Conservation (phyloP, 2,797 vertebrate genomes). For the Cyclura pinguis region DNA sequence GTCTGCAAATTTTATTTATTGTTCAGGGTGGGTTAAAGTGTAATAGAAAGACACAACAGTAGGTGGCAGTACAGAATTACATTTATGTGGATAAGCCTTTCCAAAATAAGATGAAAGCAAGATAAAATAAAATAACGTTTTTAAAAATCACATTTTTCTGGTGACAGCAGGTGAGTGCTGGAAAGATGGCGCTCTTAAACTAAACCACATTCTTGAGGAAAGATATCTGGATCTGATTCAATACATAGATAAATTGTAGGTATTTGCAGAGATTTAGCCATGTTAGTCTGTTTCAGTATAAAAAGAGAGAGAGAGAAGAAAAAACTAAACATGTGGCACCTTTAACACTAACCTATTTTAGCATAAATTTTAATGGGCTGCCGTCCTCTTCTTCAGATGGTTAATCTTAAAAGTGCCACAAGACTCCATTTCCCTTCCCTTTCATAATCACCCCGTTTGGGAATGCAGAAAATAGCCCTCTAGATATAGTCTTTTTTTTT, state of each 20-base stretch:
- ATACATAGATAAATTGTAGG: not conserved
- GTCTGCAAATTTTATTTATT: not conserved
- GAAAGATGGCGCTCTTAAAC: not conserved
- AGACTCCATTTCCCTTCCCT: no score
- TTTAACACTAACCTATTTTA: no score
- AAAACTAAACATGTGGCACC: no score
- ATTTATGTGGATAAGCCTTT: not conserved
- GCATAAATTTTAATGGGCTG: no score
- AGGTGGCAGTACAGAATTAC: conserved; percentile 41
- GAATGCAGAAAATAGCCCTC: not conserved
- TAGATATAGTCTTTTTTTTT: not conserved
- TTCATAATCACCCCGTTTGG: not conserved
- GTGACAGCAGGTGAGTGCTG: not conserved
- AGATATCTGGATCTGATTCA: not conserved
- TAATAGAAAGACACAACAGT: not conserved
- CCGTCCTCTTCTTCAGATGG: no score
- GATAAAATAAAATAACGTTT: no score
- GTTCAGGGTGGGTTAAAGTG: not conserved
- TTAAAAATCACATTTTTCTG: not conserved
- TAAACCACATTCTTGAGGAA: not conserved
- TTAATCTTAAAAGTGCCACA: no score
- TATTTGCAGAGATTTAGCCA: no score
- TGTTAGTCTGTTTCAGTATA: no score
- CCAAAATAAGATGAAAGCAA: not conserved
- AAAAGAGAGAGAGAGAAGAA: no score